These are phyloP conservation scores for Thecophora atra DNA, from an alignment of 2,888 invertebrate species.

Conservation along the genomic window DNA sequence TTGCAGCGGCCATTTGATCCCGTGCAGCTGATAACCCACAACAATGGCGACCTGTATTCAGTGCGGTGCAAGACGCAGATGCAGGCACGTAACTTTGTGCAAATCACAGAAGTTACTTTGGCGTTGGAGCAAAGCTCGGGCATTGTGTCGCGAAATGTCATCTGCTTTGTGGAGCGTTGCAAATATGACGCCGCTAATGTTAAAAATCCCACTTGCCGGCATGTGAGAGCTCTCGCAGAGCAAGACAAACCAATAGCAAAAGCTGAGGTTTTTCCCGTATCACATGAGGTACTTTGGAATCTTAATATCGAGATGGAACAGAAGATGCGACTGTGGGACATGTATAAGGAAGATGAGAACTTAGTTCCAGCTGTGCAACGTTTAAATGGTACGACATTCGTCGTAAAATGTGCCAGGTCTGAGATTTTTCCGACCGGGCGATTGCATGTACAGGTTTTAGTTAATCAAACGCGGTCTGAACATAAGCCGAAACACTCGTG, in stretches of 20 bases:
- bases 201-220: slow-evolving; percentile 54
- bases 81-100: slow-evolving; percentile 79
- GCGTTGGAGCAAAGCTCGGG: slow-evolving; percentile 62
- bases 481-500: slow-evolving; percentile 56
- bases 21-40: slow-evolving; percentile 70
- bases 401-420: slow-evolving; percentile 58
- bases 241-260: slow-evolving; percentile 37
- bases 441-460: slow-evolving; percentile 57
- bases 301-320: slow-evolving; percentile 57
- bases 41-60: slow-evolving; percentile 73
- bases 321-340: slow-evolving; percentile 59
- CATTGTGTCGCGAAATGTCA: slow-evolving; percentile 56
- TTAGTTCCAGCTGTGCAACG: slow-evolving; percentile 59
- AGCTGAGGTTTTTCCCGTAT: slow-evolving; percentile 55
- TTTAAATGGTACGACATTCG: slow-evolving; percentile 59
- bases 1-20: slow-evolving; percentile 53
- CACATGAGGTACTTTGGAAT: slow-evolving; percentile 57
- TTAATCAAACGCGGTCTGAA: slow-evolving; percentile 49
- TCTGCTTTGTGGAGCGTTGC: slow-evolving; percentile 57
- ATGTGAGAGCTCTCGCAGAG: slow-evolving; percentile 57
- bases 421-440: slow-evolving; percentile 59
- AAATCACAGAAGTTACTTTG: slow-evolving; percentile 66
- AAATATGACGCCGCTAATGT: slow-evolving; percentile 52
- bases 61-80: slow-evolving; percentile 74
- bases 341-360: slow-evolving; percentile 53